phyloP scores from a whole-genome alignment of 2,888 invertebrate species.

The Cybosia mesomella region DNA sequence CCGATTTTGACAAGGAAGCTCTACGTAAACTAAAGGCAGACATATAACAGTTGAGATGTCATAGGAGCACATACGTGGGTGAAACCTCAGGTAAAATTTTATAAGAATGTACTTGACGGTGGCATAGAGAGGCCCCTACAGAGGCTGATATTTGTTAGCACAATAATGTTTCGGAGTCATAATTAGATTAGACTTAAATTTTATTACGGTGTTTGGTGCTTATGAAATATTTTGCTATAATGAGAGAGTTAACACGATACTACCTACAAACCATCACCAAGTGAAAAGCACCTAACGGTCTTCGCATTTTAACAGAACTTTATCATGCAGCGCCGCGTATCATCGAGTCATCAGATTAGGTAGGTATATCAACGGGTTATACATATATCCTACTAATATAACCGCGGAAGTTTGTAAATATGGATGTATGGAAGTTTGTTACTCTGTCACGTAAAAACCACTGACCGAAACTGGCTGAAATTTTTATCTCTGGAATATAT shows the following conservation, averaged over 20 bases:
- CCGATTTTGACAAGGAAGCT: not conserved
- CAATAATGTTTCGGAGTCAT: not conserved
- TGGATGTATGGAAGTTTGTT: too few species aligned
- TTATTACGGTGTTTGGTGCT: not conserved
- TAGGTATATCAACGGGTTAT: too few species aligned
- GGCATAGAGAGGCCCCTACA: not conserved
- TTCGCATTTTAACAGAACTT: too few species aligned
- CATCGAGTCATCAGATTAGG: too few species aligned
- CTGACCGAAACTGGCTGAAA: too few species aligned
- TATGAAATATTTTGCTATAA: not conserved
- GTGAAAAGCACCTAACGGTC: too few species aligned
- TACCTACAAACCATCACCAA: too few species aligned
- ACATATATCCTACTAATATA: too few species aligned
- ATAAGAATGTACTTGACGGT: not conserved
- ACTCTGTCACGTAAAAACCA: too few species aligned
- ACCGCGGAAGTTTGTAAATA: too few species aligned
- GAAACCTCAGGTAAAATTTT: not conserved
- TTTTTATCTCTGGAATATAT: too few species aligned
- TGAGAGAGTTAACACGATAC: not conserved
- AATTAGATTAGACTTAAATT: not conserved
- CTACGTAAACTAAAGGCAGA: not conserved
- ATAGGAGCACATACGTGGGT: not conserved
- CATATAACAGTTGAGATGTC: not conserved
- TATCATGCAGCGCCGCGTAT: too few species aligned
- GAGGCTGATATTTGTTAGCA: not conserved